Evolutionary conservation across 2,797 vertebrate species (phyloP), one percentile per base, ranked within the genome.

Genomic region (Lemur catta): DNA sequence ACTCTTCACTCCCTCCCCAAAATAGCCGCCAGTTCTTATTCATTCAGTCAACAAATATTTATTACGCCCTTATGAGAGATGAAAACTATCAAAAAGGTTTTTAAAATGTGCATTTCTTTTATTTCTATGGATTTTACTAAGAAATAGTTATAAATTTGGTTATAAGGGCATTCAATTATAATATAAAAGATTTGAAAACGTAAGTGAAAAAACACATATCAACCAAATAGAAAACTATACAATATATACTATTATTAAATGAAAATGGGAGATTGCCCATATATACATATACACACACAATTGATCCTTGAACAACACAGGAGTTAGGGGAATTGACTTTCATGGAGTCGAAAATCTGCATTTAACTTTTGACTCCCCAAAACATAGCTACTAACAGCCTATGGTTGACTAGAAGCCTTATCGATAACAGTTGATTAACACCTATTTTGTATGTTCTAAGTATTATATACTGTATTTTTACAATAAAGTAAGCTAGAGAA

Each of bases 61-160:
- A 63, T 57, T 78, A 88, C 57, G 15, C 28, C 10, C 13, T 41
- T 38, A 82, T 14, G 1, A 38, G 46, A 84, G 28, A 81, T 50
- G 55, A 72, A 52, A 41, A 41, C 22, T 41, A 75, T 84, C 52
- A 84, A 71, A 91, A 89, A 35, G 22, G 11, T 7, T 69, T 61
- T 86, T 75, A 90, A 90, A 69, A 65, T 41, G 17, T 76, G 33
- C 12, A 26, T 96, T 94, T 81, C 30, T 95, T 50, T 95, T 76
- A 84, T 57, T 92, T 92, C 24, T 84, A 59, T 61, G 57, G 50
- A 43, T 95, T 93, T 89, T 65, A 63, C 52, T 33, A 61, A 33
- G 57, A 92, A 93, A 86, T 33, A 63, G 55, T 48, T 65, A n/a
- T 57, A 12, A 33, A 65, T 63, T 89, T 76, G 69, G 46, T 75